Evolutionary conservation across 2,888 invertebrate species (phyloP).

Genomic region (Leptogaster cylindrica): DNA sequence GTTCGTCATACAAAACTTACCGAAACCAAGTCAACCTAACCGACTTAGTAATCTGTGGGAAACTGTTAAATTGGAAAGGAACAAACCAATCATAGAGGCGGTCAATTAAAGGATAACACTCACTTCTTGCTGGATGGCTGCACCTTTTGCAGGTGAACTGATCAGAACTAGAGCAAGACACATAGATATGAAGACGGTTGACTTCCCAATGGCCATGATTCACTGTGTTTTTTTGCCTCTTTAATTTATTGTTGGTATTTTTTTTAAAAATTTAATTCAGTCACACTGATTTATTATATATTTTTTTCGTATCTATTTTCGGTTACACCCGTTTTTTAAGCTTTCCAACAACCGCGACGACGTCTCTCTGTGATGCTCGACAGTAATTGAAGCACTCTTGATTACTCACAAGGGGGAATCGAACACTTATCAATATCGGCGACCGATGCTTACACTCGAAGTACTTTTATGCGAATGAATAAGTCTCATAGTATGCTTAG

Average conservation of each 20-base stretch:
- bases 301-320: not conserved
- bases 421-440: conserved; percentile 24
- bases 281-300: not conserved
- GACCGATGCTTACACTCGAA: conserved; percentile 34
- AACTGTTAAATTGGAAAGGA: not conserved
- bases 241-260: not conserved
- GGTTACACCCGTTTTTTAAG: not conserved
- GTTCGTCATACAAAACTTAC: no score
- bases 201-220: conserved; percentile 17
- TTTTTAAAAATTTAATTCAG: not conserved
- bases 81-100: no score
- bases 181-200: conserved; percentile 6
- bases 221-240: not conserved
- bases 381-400: not conserved
- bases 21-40: no score
- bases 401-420: not conserved
- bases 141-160: not conserved
- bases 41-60: no score
- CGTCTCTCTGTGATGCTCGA: not conserved
- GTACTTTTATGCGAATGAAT: conserved; percentile 37
- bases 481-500: conserved; percentile 38
- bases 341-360: not conserved
- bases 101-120: conserved; percentile 17
- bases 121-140: conserved; percentile 12
- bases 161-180: not conserved